A percentile compares a stretch with the other conserved stretches of the same genome.
Evolutionary conservation across 2,888 invertebrate species (phyloP).

Genomic region (Drosophila rellima): DNA sequence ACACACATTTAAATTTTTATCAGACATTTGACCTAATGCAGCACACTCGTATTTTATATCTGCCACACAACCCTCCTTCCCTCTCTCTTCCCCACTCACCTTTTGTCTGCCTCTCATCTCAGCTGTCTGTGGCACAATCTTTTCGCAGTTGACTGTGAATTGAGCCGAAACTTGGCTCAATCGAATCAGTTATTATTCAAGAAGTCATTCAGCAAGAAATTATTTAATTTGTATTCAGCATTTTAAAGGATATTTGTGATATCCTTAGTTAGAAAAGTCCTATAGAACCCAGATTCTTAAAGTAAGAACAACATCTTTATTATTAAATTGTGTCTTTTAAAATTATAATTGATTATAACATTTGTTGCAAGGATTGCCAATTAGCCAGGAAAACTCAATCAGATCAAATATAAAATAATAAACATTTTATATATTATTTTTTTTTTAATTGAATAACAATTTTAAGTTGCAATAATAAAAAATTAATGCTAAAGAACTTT

Average conservation of each 20-base stretch:
- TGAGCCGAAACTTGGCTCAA: conserved; percentile 6
- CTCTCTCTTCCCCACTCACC: too few species aligned
- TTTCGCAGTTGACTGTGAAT: conserved; percentile 13
- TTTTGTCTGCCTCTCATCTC: background rate
- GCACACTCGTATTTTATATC: conserved; percentile 8
- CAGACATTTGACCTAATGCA: conserved; percentile 60
- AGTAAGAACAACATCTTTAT: too few species aligned
- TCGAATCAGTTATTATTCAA: conserved; percentile 9
- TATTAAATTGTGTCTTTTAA: too few species aligned
- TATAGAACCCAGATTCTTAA: too few species aligned
- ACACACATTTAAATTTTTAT: conserved; percentile 57
- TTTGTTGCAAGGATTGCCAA: too few species aligned
- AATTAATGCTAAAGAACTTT: background rate
- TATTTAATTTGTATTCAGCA: conserved; percentile 13
- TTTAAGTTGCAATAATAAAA: background rate
- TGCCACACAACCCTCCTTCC: background rate
- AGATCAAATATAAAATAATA: too few species aligned
- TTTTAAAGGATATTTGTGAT: background rate
- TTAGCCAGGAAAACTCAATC: too few species aligned
- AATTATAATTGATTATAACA: too few species aligned
- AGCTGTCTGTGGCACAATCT: conserved; percentile 9
- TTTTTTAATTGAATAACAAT: background rate
- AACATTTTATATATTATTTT: too few species aligned
- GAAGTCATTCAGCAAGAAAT: conserved; percentile 41
- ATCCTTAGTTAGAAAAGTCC: too few species aligned